Percentiles rank a stretch among this genome's conserved stretches.
Conservation (phyloP, 2,888 invertebrate species). For the Tethea ocularis region DNA sequence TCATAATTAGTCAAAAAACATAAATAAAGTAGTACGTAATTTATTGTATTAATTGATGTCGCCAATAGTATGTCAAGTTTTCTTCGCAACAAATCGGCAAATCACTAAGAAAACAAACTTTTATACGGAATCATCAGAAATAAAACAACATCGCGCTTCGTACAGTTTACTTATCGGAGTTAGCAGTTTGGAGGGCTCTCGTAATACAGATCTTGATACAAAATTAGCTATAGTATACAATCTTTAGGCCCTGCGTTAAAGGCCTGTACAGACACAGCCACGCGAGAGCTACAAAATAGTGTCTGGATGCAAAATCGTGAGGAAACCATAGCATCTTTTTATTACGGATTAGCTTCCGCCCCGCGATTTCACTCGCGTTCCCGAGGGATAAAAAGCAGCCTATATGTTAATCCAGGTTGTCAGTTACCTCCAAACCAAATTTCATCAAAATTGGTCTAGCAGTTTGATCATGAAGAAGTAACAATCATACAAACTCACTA, state of each 20-base stretch:
- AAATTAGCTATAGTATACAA: slow-evolving; percentile 28
- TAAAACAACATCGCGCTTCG: slow-evolving; percentile 5
- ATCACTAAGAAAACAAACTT: not conserved
- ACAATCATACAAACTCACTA: too few species aligned
- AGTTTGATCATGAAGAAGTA: too few species aligned
- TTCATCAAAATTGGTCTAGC: too few species aligned
- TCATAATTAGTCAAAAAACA: too few species aligned
- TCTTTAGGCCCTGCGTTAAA: not conserved
- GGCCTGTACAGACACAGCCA: not conserved
- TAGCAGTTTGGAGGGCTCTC: slow-evolving; percentile 37
- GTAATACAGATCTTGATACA: slow-evolving; percentile 33
- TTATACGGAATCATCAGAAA: slow-evolving; percentile 21
- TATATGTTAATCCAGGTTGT: too few species aligned
- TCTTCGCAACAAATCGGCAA: not conserved
- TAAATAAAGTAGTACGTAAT: too few species aligned
- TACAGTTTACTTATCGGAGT: slow-evolving; percentile 40
- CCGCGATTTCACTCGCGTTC: too few species aligned
- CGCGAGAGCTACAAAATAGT: not conserved
- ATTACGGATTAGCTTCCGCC: too few species aligned
- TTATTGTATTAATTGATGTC: too few species aligned
- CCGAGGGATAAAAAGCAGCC: too few species aligned
- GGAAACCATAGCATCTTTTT: not conserved
- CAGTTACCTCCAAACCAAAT: too few species aligned
- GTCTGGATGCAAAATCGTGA: not conserved
- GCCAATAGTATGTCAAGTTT: too few species aligned